Base-by-base conservation (phyloP, 2,113 vertebrate species). In the Hippopotamus amphibius region DNA sequence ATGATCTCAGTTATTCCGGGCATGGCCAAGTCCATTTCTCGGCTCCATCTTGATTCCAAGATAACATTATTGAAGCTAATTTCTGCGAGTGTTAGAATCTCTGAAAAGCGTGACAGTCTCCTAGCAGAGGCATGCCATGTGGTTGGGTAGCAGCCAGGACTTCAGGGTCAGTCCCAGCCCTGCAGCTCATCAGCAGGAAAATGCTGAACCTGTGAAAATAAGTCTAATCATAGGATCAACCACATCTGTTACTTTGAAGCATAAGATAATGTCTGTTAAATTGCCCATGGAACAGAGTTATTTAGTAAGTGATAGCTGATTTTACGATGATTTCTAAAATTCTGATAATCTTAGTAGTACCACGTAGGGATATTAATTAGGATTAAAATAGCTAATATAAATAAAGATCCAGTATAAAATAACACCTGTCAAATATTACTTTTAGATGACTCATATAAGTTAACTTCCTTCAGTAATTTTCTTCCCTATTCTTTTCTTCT, bases 61-160 rank as follows among this genome's bases (percentile, higher is more conserved):
- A 88, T 74, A 24, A 59, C 41, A 21, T 57, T 84, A 24, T 63
- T 93, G 50, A 84, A 91, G 43, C 59, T 86, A 26, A 85, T 89
- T 65, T 93, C 68, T 85, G 61, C 37, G 71, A 88, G 43, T 22
- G 13, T 16, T 74, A 6, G 11, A 13, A 48, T 88, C 71, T 16
- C 26, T 43, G 81, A 74, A 53, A 90, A 84, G 16, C 43, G 8
- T 28, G 63, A 46, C 7, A 5, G 55, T 68, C 57, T 80, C 83
- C n/a, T 55, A 2, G 26, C 57, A 68, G 69, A 77, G 37, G 53
- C 41, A 1, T 12, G 28, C 10, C 69, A 3, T 6, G 41, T 5
- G 53, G 5, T 16, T 65, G 90, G 55, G 46, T 10, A 17, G 12
- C 33, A 88, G 55, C 82, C 88, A 21, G 65, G 48, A 69, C 12